A percentile compares a stretch with the other conserved stretches of the same genome.
These are phyloP conservation scores for Caenorhabditis wallacei DNA, from an alignment of 2,888 invertebrate species.

Conservation along the genomic window DNA sequence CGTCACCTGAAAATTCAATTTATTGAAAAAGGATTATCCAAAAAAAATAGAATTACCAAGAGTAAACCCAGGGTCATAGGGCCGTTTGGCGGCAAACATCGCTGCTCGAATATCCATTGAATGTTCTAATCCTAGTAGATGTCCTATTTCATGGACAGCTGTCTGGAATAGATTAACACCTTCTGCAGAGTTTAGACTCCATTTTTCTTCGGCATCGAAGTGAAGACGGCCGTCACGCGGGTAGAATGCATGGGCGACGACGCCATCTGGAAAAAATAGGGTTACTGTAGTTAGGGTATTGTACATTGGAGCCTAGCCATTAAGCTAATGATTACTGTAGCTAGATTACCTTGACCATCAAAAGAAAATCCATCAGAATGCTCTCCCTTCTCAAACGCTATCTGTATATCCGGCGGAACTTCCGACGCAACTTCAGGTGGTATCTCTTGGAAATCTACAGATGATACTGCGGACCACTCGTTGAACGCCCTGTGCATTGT, in stretches of 20 bases:
- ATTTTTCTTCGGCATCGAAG: conserved; percentile 82
- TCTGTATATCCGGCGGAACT: conserved; percentile 68
- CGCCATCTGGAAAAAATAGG: conserved; percentile 73
- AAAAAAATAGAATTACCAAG: conserved; percentile 56
- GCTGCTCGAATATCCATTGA: conserved; percentile 87
- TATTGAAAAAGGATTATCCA: background rate
- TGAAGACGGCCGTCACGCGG: conserved; percentile 82
- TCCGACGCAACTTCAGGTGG: conserved; percentile 21
- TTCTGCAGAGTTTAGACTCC: conserved; percentile 77
- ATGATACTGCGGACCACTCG: conserved; percentile 77
- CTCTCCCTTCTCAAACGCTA: conserved; percentile 78
- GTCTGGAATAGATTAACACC: conserved; percentile 83
- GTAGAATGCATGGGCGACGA: conserved; percentile 82
- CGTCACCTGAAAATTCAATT: conserved; percentile 86
- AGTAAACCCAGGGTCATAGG: conserved; percentile 69
- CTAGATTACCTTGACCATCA: conserved; percentile 76
- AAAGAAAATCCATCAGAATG: conserved; percentile 81
- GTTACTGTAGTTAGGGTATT: background rate
- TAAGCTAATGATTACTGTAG: too few species aligned
- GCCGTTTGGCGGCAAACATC: conserved; percentile 80
- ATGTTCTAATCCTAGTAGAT: conserved; percentile 96
- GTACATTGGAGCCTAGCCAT: too few species aligned
- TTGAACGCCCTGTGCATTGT: conserved; percentile 81
- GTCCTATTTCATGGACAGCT: conserved; percentile 85
- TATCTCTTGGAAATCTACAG: conserved; percentile 74